Base-by-base conservation (phyloP, 2,113 vertebrate species). In the Rissa tridactyla region DNA sequence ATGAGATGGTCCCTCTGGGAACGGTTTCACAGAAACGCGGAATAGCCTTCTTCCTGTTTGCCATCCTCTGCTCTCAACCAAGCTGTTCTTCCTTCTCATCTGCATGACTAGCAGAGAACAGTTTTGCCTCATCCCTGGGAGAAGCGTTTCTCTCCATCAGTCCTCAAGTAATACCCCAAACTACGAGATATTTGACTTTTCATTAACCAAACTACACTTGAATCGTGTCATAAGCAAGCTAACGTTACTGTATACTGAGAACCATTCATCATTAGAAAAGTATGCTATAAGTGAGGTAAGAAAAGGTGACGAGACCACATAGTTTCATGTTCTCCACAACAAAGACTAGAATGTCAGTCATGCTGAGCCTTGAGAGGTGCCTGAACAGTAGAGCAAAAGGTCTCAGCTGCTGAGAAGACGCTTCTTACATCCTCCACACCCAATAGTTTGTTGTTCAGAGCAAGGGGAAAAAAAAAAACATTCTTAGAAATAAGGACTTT, bases 231-330 rank as follows among this genome's bases (percentile, higher is more conserved):
- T 7, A 30, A 85, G 27, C 55, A 11, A 36, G 18, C 5, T 25
- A 30, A 34, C 6, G 1, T 3, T 7, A 11, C 7, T 42, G 42
- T 3, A 14, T 3, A 13, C 19, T 0, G 2, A 52, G 30, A 88
- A 12, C 36, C 17, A 42, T 16, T n/a, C 61, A 18, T 38, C 70
- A 25, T 29, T 11, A 21, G 52, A 29, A 47, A 60, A 26, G 16
- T 9, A 5, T 15, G 46, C 3, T 22, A 9, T 2, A n/a, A 58
- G 15, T 7, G 18, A 40, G 26, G 55, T 20, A 21, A 57, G 42
- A n/a, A 27, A 27, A 49, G 61, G 26, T 23, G 73, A 34, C 0
- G 1, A 44, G 60, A 58, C 26, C 64, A 11, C 0, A 9, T 3
- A 34, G 46, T 13, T 61, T 61, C 52, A 23, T 2, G 19, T 38